These are phyloP conservation scores for Spondyliosoma cantharus DNA, from an alignment of 2,797 vertebrate genomes.

Conservation along the genomic window DNA sequence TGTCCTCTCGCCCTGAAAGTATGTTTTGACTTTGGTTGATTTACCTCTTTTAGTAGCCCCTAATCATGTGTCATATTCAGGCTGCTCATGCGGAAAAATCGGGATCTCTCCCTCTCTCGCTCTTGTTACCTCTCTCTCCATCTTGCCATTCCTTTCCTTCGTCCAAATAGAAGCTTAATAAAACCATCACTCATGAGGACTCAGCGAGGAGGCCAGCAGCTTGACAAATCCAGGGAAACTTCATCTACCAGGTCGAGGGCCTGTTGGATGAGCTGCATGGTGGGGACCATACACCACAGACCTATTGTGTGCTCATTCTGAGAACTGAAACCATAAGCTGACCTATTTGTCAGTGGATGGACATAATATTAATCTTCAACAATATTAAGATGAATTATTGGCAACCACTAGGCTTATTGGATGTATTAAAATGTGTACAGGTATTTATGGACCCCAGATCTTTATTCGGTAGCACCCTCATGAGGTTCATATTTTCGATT, in stretches of 20 bases:
- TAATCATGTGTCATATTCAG: constrained; percentile 48
- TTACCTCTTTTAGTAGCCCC: constrained; percentile 46
- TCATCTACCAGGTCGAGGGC: constrained; percentile 28
- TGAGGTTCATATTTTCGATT: too few relatives aligned
- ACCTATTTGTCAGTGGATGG: too few relatives aligned
- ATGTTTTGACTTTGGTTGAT: constrained; percentile 51
- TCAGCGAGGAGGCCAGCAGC: constrained; percentile 31
- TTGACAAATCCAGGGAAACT: constrained; percentile 52
- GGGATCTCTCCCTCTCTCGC: constrained; percentile 20
- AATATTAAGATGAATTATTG: background rate
- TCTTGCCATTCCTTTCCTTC: constrained; percentile 31
- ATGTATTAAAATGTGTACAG: too few relatives aligned
- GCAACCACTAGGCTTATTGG: too few relatives aligned
- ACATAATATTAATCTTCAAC: background rate
- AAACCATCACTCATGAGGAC: constrained; percentile 68
- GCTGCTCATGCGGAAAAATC: constrained; percentile 34
- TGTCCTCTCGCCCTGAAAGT: constrained; percentile 48
- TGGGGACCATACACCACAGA: constrained; percentile 1
- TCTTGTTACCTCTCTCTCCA: constrained; percentile 13
- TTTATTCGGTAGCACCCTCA: too few relatives aligned
- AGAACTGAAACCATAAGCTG: background rate
- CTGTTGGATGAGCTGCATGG: constrained; percentile 32
- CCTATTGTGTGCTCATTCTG: background rate
- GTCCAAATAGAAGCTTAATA: constrained; percentile 66
- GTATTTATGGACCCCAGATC: too few relatives aligned